Conservation (phyloP, 2,797 vertebrate species). For the Acrossocheilus fasciatus region DNA sequence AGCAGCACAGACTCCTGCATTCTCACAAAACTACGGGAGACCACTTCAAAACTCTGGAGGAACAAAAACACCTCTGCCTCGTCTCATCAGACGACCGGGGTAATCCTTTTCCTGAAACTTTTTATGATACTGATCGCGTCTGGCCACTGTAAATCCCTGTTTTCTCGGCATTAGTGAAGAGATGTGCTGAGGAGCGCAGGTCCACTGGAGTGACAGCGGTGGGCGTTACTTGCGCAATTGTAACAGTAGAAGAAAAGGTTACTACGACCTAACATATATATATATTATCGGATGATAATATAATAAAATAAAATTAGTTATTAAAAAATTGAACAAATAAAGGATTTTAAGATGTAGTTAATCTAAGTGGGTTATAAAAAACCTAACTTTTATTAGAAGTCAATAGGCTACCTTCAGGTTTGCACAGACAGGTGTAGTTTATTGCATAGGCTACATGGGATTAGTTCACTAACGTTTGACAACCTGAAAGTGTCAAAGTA, state of each 20-base stretch:
- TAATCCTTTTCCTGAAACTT: not conserved
- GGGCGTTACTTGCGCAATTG: not conserved
- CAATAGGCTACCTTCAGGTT: too few species aligned
- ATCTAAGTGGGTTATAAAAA: too few species aligned
- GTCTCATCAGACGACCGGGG: not conserved
- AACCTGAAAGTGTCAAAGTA: not conserved
- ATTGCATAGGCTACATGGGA: too few species aligned
- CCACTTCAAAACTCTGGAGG: not conserved
- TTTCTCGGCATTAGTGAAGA: not conserved
- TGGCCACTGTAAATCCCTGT: not conserved
- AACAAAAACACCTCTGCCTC: not conserved
- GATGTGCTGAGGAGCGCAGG: not conserved
- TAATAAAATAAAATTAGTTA: too few species aligned
- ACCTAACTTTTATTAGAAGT: too few species aligned
- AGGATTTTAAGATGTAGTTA: too few species aligned
- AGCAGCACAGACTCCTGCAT: not conserved
- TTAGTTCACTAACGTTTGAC: too few species aligned
- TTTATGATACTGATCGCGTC: not conserved
- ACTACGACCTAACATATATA: not conserved
- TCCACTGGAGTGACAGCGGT: not conserved
- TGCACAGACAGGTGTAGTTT: too few species aligned
- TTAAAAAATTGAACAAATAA: not conserved
- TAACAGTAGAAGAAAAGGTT: not conserved
- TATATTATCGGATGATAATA: not conserved
- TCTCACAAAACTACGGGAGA: not conserved